phyloP scores from a whole-genome alignment of 2,113 vertebrate species.

The Aix galericulata region DNA sequence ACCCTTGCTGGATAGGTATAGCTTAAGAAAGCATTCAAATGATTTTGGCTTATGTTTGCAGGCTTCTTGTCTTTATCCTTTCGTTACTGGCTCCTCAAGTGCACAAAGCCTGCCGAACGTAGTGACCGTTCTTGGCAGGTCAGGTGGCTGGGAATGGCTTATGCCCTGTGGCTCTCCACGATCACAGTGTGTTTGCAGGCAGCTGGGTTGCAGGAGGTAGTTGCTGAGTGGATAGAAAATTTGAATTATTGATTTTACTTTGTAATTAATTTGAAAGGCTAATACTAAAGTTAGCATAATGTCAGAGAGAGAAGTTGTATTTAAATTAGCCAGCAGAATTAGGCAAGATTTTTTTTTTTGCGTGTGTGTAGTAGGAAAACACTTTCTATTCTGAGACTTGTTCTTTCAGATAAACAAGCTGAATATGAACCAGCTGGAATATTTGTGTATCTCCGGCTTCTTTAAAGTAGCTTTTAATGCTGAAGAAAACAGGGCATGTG shows the following conservation, averaged over 20 bases:
- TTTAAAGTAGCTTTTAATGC: slow-evolving; percentile 18
- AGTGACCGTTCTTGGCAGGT: not conserved
- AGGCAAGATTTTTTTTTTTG: not conserved
- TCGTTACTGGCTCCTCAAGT: not conserved
- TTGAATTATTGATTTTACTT: not conserved
- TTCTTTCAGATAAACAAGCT: slow-evolving; percentile 31
- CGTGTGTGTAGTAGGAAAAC: slow-evolving; percentile 5
- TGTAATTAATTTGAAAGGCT: slow-evolving; percentile 16
- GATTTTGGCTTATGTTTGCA: not conserved
- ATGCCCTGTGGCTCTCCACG: not conserved
- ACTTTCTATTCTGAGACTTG: slow-evolving; percentile 31
- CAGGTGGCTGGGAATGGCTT: not conserved
- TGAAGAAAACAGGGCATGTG: slow-evolving; percentile 22
- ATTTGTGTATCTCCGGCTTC: slow-evolving; percentile 9
- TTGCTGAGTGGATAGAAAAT: not conserved
- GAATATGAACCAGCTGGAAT: slow-evolving; percentile 10
- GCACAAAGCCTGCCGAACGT: not conserved
- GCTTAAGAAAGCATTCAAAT: not conserved
- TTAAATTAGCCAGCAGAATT: not conserved
- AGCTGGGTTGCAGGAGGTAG: not conserved
- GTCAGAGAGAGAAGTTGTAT: not conserved
- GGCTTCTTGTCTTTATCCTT: not conserved
- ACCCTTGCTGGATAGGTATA: not conserved
- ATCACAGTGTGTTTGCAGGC: not conserved
- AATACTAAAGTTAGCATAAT: slow-evolving; percentile 16